Percentiles rank a stretch among this genome's conserved stretches.
These are phyloP conservation scores for Lasioglossum albipes DNA, from an alignment of 1,140 invertebrate genomes.

Conservation along the genomic window DNA sequence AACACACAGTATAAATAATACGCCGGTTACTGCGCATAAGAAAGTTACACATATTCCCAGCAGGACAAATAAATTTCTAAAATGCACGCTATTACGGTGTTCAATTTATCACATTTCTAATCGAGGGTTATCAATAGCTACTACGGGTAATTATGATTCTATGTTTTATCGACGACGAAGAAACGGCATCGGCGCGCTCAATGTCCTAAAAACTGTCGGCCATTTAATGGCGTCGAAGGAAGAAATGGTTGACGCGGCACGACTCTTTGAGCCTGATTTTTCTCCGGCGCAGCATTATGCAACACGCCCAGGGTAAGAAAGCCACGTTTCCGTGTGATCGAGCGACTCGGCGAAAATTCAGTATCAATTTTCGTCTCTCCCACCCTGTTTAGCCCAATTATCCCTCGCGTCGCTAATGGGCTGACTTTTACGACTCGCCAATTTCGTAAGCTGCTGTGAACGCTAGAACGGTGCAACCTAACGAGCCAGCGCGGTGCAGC, in stretches of 20 bases:
- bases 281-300: neutral
- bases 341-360: conserved; percentile 23
- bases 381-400: conserved; percentile 48
- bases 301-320: neutral
- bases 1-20: too few species aligned
- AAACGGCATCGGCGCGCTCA: neutral
- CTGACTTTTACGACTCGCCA: conserved; percentile 51
- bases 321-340: neutral
- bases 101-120: neutral
- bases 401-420: conserved; percentile 49
- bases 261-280: neutral
- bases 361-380: conserved; percentile 42
- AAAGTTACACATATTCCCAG: too few species aligned
- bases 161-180: too few species aligned
- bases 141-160: too few species aligned
- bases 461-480: conserved; percentile 27
- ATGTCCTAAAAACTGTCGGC: neutral
- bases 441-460: conserved; percentile 56
- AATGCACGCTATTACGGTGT: too few species aligned
- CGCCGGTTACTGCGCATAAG: too few species aligned
- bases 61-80: too few species aligned
- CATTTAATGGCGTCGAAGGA: conserved; percentile 2
- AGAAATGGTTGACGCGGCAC: neutral
- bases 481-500: conserved; percentile 12
- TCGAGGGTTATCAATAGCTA: too few species aligned